Base-by-base conservation (phyloP, 2,797 vertebrate species). In the Microcaecilia unicolor region DNA sequence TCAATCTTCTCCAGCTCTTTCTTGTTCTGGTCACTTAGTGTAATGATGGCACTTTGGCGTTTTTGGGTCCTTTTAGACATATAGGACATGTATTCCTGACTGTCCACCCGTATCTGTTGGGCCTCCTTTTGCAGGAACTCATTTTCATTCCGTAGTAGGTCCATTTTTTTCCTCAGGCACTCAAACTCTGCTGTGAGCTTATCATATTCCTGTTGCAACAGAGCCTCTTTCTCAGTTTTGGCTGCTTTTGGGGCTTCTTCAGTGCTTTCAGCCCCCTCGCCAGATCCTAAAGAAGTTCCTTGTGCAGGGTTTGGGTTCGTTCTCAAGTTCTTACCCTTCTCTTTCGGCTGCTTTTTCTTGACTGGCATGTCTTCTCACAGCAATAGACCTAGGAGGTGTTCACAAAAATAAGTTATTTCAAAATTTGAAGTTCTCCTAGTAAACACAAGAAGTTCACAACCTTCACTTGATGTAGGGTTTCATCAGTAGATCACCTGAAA, bases 51-150 rank as follows among this genome's bases (percentile, higher is more conserved):
- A 6, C 19, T 60, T 34, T 44, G 46, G 5, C 31, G 51, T 8
- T 58, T 55, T 33, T 76, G 57, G 4, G 40, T 64, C 18, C 43
- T 31, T 22, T 62, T 44, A 14, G 38, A 51, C 32, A 84, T 40
- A 37, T 72, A 74, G 17, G 49, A 33, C 30, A 52, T 18, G 12
- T 72, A 67, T 7, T 58, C 58, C 25, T 45, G 57, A 34, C 47
- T 66, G 39, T 66, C 52, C 11, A 17, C 31, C 8, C 46, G 43
- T 3, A 70, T 40, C 2, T 6, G 22, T 15, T 23, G 14, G 2
- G 54, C 34, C 35, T 67, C 67, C 3, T 18, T 13, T 2, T 45
- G 23, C 4, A 74, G 41, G n/a, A 44, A 43, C 32, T 12, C 41
- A 5, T 23, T 46, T 10, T 69, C 55, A 2, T 37, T 24, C 4